Evolutionary conservation across 1,140 invertebrate species (phyloP).

Genomic region (Drosophila ogumai): DNA sequence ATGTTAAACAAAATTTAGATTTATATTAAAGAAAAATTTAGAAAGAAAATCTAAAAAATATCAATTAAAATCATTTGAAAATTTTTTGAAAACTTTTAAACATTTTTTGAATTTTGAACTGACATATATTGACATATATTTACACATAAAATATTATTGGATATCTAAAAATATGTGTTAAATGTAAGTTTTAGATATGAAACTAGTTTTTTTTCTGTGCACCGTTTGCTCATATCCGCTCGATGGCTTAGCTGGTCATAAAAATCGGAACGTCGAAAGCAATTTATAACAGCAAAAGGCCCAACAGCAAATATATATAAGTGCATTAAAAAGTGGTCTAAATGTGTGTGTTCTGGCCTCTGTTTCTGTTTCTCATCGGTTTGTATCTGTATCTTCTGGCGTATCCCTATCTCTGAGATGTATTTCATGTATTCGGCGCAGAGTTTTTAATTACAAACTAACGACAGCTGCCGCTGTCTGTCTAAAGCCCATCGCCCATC

Average conservation of each 20-base stretch:
- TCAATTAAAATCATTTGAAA: too few species aligned
- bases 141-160: too few species aligned
- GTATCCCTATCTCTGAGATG: conserved; percentile 50
- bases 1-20: too few species aligned
- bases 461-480: conserved; percentile 81
- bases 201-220: conserved; percentile 2
- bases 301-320: conserved; percentile 61
- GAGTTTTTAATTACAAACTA: conserved; percentile 84
- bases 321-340: conserved; percentile 59
- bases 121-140: too few species aligned
- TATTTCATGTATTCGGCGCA: conserved; percentile 64
- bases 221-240: conserved; percentile 1
- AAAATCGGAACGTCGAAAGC: conserved; percentile 74
- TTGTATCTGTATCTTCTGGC: conserved; percentile 14
- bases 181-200: neutral
- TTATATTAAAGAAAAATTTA: too few species aligned
- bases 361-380: conserved; percentile 10
- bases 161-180: neutral
- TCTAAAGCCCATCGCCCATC: conserved; percentile 39
- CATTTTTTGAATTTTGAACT: too few species aligned
- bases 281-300: conserved; percentile 75
- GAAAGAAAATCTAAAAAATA: too few species aligned
- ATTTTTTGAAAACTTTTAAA: too few species aligned
- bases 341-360: conserved; percentile 34
- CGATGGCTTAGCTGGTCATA: conserved; percentile 42